Percentiles rank a stretch among this genome's conserved stretches.
Evolutionary conservation across 2,113 vertebrate genomes (phyloP).

Genomic region (Indicator maculatus): DNA sequence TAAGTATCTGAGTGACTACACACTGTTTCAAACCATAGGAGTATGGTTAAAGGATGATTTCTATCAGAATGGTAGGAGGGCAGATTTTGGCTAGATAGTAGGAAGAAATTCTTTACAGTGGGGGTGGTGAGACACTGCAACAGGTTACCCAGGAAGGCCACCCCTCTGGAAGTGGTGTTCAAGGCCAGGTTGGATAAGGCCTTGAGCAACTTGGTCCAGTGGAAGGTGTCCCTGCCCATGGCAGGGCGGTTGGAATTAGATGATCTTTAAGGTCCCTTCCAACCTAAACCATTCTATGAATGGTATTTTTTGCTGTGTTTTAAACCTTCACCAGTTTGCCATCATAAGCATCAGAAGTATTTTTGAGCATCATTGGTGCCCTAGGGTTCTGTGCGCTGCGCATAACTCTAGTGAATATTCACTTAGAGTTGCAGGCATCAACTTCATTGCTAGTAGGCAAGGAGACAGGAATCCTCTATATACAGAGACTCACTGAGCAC

Average conservation of each 20-base stretch:
- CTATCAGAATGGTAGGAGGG: background rate
- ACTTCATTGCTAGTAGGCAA: background rate
- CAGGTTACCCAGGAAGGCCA: too few species aligned
- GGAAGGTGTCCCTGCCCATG: too few species aligned
- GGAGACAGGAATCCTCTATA: background rate
- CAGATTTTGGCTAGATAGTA: too few species aligned
- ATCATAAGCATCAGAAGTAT: background rate
- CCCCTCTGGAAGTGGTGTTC: too few species aligned
- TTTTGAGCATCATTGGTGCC: background rate
- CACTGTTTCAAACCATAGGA: background rate
- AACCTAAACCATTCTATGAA: too few species aligned
- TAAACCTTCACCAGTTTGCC: background rate
- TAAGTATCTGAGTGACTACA: background rate
- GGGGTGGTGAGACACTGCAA: too few species aligned
- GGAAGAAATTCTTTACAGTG: too few species aligned
- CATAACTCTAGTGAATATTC: background rate
- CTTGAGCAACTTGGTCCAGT: too few species aligned
- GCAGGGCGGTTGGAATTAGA: too few species aligned
- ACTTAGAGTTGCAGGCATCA: background rate
- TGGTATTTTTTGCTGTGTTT: background rate
- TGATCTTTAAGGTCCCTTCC: too few species aligned
- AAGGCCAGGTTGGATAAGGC: too few species aligned
- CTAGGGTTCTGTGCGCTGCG: background rate
- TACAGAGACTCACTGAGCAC: background rate
- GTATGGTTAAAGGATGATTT: background rate